phyloP scores from a whole-genome alignment of 2,113 vertebrate species.

The Sturnus vulgaris region DNA sequence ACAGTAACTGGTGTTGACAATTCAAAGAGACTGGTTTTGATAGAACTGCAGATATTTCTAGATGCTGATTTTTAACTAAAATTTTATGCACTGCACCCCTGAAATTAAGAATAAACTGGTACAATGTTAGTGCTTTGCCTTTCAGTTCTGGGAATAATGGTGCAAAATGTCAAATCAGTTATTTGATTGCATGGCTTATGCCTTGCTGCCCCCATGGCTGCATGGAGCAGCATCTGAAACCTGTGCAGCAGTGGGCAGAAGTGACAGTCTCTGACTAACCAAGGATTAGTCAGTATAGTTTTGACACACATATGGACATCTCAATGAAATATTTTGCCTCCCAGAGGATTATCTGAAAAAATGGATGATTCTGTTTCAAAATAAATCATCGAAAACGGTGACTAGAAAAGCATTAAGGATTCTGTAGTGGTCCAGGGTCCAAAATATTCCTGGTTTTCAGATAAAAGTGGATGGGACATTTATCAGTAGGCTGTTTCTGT shows the following conservation, averaged over 20 bases:
- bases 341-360: neutral
- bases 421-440: neutral
- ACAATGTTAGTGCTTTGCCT: neutral
- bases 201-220: neutral
- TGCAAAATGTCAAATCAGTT: neutral
- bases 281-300: neutral
- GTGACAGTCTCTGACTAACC: neutral
- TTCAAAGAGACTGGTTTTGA: neutral
- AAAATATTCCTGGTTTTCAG: neutral
- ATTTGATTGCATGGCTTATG: neutral
- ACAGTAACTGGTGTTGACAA: neutral
- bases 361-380: neutral
- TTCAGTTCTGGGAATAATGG: neutral
- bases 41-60: neutral
- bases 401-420: neutral
- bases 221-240: neutral
- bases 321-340: neutral
- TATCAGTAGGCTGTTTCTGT: neutral
- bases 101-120: neutral
- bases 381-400: neutral
- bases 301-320: neutral
- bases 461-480: neutral
- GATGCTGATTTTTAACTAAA: neutral
- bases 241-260: neutral
- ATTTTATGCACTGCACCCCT: neutral